Evolutionary conservation across 2,888 invertebrate species (phyloP).

Genomic region (Ametastegia equiseti): DNA sequence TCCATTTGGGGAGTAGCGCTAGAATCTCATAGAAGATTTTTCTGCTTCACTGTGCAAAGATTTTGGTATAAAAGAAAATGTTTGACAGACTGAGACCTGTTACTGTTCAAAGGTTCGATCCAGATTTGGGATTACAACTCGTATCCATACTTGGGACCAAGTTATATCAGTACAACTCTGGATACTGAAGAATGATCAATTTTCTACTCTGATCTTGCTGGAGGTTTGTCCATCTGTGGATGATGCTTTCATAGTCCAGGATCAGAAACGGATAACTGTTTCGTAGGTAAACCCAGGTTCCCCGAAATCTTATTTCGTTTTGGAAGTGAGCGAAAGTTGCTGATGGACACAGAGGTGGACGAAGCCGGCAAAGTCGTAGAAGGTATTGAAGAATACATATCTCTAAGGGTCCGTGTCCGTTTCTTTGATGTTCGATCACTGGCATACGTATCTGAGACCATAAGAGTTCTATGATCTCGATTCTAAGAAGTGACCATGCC

Average conservation of each 20-base stretch:
- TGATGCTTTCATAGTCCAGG: background rate
- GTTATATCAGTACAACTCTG: background rate
- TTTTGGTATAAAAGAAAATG: background rate
- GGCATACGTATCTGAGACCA: background rate
- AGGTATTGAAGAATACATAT: conserved; percentile 27
- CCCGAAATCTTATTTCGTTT: background rate
- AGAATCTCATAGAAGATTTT: too few species aligned
- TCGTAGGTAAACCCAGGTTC: background rate
- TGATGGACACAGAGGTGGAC: conserved; percentile 7
- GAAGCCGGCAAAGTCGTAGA: conserved; percentile 12
- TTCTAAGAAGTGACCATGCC: background rate
- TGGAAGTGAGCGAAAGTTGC: background rate
- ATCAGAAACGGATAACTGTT: conserved; percentile 14
- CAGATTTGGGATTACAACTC: background rate
- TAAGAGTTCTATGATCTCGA: conserved; percentile 33
- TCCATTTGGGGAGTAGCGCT: too few species aligned
- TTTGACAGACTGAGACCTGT: background rate
- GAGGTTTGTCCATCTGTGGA: background rate
- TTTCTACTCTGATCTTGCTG: background rate
- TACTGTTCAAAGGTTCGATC: background rate
- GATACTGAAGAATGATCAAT: background rate
- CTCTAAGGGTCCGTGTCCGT: background rate
- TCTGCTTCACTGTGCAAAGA: background rate
- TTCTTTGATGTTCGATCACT: conserved; percentile 26
- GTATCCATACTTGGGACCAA: too few species aligned